Percentiles rank a stretch among this genome's conserved stretches.
Conservation (phyloP, 2,888 invertebrate species). For the Meteorus colon region DNA sequence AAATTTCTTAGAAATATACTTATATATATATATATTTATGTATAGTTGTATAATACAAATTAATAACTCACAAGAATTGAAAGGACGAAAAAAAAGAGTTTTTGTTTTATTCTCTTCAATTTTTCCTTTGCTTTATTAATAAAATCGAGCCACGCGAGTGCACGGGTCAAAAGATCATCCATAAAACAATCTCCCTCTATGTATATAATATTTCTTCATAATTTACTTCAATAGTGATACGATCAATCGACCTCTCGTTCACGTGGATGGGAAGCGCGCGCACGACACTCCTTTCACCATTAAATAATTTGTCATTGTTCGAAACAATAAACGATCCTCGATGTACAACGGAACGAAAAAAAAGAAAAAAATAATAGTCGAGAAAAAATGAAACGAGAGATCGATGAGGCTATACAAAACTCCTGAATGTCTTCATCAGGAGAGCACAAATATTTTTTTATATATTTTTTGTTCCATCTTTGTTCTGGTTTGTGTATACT, state of each 20-base stretch:
- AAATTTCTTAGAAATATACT: background rate
- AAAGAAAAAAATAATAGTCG: constrained; percentile 12
- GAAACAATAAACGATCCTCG: constrained; percentile 19
- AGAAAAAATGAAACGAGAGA: constrained; percentile 23
- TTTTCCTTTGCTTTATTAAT: background rate
- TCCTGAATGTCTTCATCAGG: background rate
- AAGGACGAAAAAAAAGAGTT: constrained; percentile 18
- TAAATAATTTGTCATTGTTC: constrained; percentile 48
- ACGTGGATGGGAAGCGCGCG: constrained; percentile 25
- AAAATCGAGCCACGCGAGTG: constrained; percentile 17
- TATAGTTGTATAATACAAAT: constrained; percentile 14
- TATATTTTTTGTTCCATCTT: background rate
- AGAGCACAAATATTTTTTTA: constrained; percentile 7
- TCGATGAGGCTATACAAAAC: background rate
- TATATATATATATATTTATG: constrained; percentile 7
- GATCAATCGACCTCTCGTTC: constrained; percentile 52
- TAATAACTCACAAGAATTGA: constrained; percentile 2
- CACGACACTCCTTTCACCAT: constrained; percentile 45
- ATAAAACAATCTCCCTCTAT: constrained; percentile 45
- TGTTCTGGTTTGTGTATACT: background rate
- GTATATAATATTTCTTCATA: constrained; percentile 34
- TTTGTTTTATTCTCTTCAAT: background rate
- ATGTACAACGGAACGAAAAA: constrained; percentile 24
- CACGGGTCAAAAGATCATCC: constrained; percentile 48
- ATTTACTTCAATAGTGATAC: constrained; percentile 51